Evolutionary conservation across 2,888 invertebrate species (phyloP), one percentile per base, ranked within the genome.

Genomic region (Cantharis flavilabris): DNA sequence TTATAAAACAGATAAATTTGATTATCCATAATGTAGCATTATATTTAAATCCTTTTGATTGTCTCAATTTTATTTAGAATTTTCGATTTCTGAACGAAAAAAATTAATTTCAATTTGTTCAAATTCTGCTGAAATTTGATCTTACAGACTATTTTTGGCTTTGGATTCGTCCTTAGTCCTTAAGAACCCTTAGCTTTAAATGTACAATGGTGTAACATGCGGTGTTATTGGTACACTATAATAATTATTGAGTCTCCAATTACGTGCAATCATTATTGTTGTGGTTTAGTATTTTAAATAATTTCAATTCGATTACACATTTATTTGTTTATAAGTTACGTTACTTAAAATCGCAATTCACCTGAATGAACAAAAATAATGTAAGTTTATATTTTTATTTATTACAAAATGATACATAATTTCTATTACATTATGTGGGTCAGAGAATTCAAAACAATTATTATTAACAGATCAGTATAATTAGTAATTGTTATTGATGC

Each of bases 311-410:
- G 49, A 49, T 49, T 49, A 49, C 49, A 49, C 49, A 49, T 49
- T 49, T n/a, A 49, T 49, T 49, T 49, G 49, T 49, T 49, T 49
- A 49, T 49, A 49, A 67, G 16, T 67, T 67, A 23, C 65, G 65
- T 23, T 67, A 67, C 18, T 16, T 18, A 13, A 20, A 64, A 64
- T 67, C 23, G 18, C 20, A 67, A 67, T 49, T 67, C 65, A 67
- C 65, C 65, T 67, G 65, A 67, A 67, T 23, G 65, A 67, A 67
- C 65, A 67, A 26, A 67, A 67, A 67, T 67, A 67, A 67, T 67
- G 23, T 23, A 23, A 67, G 65, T 67, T 23, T 67, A 67, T 67
- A 67, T 67, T 67, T 23, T 23, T 67, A 26, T 67, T 67, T 16
- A 67, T 67, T 67, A 65, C 65, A 20, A 65, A 64, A 65, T 26